Percentiles rank a stretch among this genome's conserved stretches.
phyloP scores from a whole-genome alignment of 2,113 vertebrate genomes.

The Empidonax traillii region DNA sequence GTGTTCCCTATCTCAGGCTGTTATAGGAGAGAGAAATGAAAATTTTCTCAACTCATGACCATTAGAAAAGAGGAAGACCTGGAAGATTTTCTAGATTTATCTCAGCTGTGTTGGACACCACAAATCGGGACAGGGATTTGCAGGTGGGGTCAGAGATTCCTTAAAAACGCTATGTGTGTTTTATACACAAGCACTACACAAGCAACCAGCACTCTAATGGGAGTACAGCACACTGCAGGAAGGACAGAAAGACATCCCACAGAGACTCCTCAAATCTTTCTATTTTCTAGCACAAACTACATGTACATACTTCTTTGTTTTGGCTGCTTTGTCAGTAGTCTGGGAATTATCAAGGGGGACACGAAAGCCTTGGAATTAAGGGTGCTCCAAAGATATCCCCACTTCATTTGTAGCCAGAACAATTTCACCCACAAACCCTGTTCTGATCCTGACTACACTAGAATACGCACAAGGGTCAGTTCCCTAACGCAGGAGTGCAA shows the following conservation, averaged over 20 bases:
- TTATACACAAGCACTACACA: background rate
- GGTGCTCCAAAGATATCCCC: background rate
- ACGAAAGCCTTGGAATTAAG: background rate
- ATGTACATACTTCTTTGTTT: background rate
- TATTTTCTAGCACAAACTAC: background rate
- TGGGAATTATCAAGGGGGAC: background rate
- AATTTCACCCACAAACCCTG: background rate
- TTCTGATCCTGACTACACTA: background rate
- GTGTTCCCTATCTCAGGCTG: background rate
- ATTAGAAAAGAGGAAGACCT: background rate
- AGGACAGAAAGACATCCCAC: background rate
- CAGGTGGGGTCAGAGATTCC: background rate
- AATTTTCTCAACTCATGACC: background rate
- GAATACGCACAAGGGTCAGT: fast-evolving
- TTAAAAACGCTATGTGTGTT: background rate
- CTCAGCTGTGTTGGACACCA: background rate
- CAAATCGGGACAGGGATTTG: background rate
- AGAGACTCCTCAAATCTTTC: background rate
- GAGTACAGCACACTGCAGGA: background rate
- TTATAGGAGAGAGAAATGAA: background rate
- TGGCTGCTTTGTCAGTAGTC: background rate
- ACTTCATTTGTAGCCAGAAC: background rate
- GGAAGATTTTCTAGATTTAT: background rate
- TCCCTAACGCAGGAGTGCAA: background rate
- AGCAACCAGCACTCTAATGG: background rate